Base-by-base conservation (phyloP, 2,113 vertebrate species). In the Patagioenas fasciata region DNA sequence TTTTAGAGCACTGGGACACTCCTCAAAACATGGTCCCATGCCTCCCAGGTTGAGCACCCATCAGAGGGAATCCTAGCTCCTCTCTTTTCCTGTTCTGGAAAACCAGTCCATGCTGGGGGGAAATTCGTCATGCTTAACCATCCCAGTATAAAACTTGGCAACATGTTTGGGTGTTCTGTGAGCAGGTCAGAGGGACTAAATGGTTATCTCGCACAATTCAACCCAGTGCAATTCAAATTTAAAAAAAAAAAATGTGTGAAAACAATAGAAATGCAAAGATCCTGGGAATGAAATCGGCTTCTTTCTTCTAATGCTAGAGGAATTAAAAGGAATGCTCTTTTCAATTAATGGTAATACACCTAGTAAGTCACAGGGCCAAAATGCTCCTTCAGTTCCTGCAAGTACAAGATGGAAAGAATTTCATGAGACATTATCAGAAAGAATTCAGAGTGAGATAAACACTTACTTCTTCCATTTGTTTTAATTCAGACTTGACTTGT, bases 391-490 rank as follows among this genome's bases (percentile, higher is more conserved):
- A 66, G 77, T 95, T 97, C 73, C 95, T 6, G 21, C 62, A 93
- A 91, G 36, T 48, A 89, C 51, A 78, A 78, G 78, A 73, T 89
- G 95, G 94, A 97, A 97, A 95, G 78, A 95, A 96, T 96, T 95
- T 93, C 67, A 77, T 5, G 54, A 93, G 80, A 64, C 78, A 34
- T 93, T 95, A 94, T 95, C 90, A 97, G 93, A 94, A 95, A 89
- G 88, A 96, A 95, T 96, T 93, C 42, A 73, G 38, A 83, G 77
- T 53, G 74, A 95, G 89, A 95, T 91, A 95, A 97, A 97, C 89
- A 95, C 64, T 94, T 91, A 94, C 72, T 95, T 94, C 83, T 96
- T 96, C 84, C 91, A 95, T 96, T 94, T 97, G 94, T 95, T 96
- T 96, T 91, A 64, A 92, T 91, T 95, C 92, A 97, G 75, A 86